A percentile compares a stretch with the other conserved stretches of the same genome.
Evolutionary conservation across 2,888 invertebrate genomes (phyloP).

Genomic region (Pandemis heparana): DNA sequence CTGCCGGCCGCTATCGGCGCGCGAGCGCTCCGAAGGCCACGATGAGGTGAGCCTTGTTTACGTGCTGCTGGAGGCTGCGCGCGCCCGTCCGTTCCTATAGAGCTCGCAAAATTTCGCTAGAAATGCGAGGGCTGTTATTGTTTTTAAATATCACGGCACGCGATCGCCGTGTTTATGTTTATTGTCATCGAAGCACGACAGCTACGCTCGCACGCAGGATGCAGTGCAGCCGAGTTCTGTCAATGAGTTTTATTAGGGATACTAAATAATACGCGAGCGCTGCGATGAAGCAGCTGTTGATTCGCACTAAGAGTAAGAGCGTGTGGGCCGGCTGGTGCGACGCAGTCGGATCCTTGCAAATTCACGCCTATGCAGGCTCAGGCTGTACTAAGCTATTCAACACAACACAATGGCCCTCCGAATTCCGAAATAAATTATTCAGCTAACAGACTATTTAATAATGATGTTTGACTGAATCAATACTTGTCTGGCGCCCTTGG

Average conservation of each 20-base stretch:
- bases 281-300: slow-evolving; percentile 9
- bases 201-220: slow-evolving; percentile 10
- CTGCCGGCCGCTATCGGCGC: slow-evolving; percentile 97
- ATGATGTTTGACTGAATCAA: slow-evolving; percentile 32
- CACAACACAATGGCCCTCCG: slow-evolving; percentile 50
- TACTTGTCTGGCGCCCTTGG: slow-evolving; percentile 31
- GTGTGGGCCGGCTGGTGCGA: slow-evolving; percentile 46
- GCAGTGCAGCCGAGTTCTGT: background rate
- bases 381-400: slow-evolving; percentile 35
- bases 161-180: slow-evolving; percentile 34
- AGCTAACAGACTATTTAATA: slow-evolving; percentile 22
- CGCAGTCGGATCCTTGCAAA: slow-evolving; percentile 45
- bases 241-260: background rate
- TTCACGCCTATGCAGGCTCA: slow-evolving; percentile 48
- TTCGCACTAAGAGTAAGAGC: slow-evolving; percentile 17
- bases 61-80: slow-evolving; percentile 51
- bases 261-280: slow-evolving; percentile 5
- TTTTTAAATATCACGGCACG: slow-evolving; percentile 28
- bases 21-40: slow-evolving; percentile 91
- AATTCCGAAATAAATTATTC: slow-evolving; percentile 40
- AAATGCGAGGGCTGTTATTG: slow-evolving; percentile 23
- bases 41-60: slow-evolving; percentile 82
- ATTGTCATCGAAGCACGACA: slow-evolving; percentile 1
- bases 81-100: slow-evolving; percentile 20
- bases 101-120: slow-evolving; percentile 12